A percentile compares a stretch with the other conserved stretches of the same genome.
Evolutionary conservation across 2,888 invertebrate species (phyloP).

Genomic region (Sphaerophoria rueppellii): DNA sequence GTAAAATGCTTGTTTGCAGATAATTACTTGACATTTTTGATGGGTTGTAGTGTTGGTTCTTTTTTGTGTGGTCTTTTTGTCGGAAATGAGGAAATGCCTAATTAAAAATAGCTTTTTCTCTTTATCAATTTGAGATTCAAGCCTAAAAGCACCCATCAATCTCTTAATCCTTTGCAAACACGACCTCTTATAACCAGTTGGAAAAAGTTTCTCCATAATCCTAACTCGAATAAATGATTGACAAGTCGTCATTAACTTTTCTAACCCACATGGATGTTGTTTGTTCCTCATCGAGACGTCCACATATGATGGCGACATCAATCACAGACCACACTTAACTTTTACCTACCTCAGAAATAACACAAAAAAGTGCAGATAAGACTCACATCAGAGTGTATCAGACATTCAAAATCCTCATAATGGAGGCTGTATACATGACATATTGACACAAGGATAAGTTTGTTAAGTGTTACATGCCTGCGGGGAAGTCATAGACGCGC

Average conservation of each 20-base stretch:
- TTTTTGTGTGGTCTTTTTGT: not conserved
- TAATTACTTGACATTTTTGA: constrained; percentile 12
- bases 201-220: constrained; percentile 18
- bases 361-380: constrained; percentile 18
- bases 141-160: not conserved
- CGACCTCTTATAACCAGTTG: not conserved
- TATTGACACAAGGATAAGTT: constrained; percentile 51
- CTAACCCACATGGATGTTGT: constrained; percentile 51
- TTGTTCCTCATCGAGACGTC: not conserved
- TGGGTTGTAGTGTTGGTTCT: not conserved
- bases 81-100: no score
- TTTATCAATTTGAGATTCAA: no score
- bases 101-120: no score
- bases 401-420: constrained; percentile 16
- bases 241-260: constrained; percentile 49
- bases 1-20: constrained; percentile 10
- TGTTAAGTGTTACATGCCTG: constrained; percentile 45
- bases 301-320: not conserved
- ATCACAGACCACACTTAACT: constrained; percentile 1
- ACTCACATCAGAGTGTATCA: constrained; percentile 35
- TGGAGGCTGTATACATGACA: constrained; percentile 31
- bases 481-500: constrained; percentile 16
- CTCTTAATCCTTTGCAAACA: constrained; percentile 7
- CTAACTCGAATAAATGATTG: constrained; percentile 36
- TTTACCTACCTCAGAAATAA: not conserved